A percentile compares a stretch with the other conserved stretches of the same genome.
Evolutionary conservation across 2,888 invertebrate genomes (phyloP).

Genomic region (Cheilosia pagana): DNA sequence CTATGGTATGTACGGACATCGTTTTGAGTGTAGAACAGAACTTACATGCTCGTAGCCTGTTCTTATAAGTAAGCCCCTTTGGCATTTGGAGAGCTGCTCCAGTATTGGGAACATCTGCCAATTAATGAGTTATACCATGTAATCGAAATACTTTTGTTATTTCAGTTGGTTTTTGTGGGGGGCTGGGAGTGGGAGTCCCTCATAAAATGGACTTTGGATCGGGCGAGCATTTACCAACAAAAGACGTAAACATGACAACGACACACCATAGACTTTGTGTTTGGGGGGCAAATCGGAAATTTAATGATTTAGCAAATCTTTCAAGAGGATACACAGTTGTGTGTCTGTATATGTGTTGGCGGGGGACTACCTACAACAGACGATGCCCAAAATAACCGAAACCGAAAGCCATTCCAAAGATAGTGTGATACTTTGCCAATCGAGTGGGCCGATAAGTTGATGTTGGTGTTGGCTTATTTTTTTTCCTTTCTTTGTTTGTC

Average conservation of each 20-base stretch:
- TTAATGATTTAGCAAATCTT: slow-evolving; percentile 74
- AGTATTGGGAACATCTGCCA: slow-evolving; percentile 64
- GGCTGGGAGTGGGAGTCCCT: slow-evolving; percentile 11
- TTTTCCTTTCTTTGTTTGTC: neutral
- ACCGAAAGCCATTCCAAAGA: slow-evolving; percentile 62
- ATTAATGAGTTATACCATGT: slow-evolving; percentile 73
- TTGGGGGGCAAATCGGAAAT: slow-evolving; percentile 62
- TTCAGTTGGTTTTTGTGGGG: slow-evolving; percentile 33
- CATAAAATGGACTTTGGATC: slow-evolving; percentile 61
- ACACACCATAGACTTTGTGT: neutral
- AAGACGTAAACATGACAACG: slow-evolving; percentile 56
- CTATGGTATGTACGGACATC: slow-evolving; percentile 4
- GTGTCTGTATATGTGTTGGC: slow-evolving; percentile 47
- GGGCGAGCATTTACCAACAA: slow-evolving; percentile 23
- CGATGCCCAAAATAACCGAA: slow-evolving; percentile 38
- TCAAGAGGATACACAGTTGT: slow-evolving; percentile 64
- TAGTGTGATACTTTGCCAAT: slow-evolving; percentile 70
- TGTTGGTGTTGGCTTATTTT: neutral
- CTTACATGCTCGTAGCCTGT: slow-evolving; percentile 51
- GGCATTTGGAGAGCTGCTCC: slow-evolving; percentile 47
- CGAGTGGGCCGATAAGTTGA: slow-evolving; percentile 67
- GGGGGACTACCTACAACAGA: neutral
- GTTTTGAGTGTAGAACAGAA: slow-evolving; percentile 9
- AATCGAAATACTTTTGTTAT: slow-evolving; percentile 72
- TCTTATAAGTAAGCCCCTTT: slow-evolving; percentile 64